A percentile compares a stretch with the other conserved stretches of the same genome.
phyloP scores from a whole-genome alignment of 2,797 vertebrate species.

The Falco peregrinus region DNA sequence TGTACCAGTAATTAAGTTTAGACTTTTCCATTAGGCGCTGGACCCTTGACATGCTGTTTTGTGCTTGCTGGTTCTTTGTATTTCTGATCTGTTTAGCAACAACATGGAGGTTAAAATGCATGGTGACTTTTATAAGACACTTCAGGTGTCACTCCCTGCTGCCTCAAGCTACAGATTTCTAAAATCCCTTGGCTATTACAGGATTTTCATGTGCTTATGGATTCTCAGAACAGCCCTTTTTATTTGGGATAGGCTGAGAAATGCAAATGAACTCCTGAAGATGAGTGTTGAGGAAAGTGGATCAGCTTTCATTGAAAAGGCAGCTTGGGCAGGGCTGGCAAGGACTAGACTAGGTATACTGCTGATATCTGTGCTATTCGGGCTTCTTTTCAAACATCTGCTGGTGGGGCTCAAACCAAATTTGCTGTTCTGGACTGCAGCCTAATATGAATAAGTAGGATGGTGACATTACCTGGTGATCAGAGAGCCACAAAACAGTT shows the following conservation, averaged over 20 bases:
- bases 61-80: background rate
- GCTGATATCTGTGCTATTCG: background rate
- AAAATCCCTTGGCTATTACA: background rate
- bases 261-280: background rate
- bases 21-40: background rate
- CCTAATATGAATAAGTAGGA: background rate
- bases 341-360: background rate
- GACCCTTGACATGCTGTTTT: background rate
- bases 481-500: background rate
- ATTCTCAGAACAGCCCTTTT: background rate
- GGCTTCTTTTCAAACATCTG: background rate
- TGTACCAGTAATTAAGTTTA: background rate
- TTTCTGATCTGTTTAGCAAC: background rate
- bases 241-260: background rate
- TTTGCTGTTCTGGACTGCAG: background rate
- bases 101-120: background rate
- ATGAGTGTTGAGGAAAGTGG: background rate
- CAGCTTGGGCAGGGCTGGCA: background rate
- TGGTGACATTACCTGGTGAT: background rate
- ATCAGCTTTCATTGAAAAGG: constrained; percentile 51
- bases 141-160: background rate
- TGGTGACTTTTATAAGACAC: background rate
- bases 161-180: background rate
- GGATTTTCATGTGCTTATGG: background rate
- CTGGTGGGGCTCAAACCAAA: background rate